Evolutionary conservation across 2,888 invertebrate genomes (phyloP).

Genomic region (Himalopsyche anomala): DNA sequence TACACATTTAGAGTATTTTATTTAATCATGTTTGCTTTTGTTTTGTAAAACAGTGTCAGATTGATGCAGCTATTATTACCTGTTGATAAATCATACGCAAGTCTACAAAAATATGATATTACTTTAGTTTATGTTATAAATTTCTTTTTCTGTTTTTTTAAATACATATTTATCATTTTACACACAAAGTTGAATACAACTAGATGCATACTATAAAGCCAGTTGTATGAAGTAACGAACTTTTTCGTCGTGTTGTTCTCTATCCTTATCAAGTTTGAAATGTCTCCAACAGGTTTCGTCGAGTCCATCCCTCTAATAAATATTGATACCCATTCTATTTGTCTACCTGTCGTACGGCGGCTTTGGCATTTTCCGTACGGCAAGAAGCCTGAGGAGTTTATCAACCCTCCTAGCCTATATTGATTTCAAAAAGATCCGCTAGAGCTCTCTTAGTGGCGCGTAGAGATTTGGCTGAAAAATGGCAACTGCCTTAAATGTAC

Average conservation of each 20-base stretch:
- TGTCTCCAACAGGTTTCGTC: slow-evolving; percentile 51
- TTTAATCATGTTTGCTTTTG: no score
- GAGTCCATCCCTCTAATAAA: slow-evolving; percentile 63
- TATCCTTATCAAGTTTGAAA: slow-evolving; percentile 62
- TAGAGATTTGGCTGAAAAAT: slow-evolving; percentile 60
- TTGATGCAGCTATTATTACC: no score
- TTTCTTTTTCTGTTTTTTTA: no score
- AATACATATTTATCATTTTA: no score
- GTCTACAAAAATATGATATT: no score
- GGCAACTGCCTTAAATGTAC: slow-evolving; percentile 58
- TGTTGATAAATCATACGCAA: no score
- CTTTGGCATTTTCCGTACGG: slow-evolving; percentile 53
- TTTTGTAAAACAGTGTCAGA: no score
- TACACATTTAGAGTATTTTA: no score
- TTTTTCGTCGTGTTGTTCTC: slow-evolving; percentile 55
- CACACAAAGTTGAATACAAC: neutral
- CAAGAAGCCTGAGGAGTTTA: slow-evolving; percentile 58
- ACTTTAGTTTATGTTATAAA: no score
- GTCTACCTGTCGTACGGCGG: slow-evolving; percentile 64
- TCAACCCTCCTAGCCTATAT: slow-evolving; percentile 62
- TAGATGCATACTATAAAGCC: neutral
- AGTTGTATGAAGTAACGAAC: neutral
- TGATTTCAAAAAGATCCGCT: slow-evolving; percentile 63
- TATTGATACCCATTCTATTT: slow-evolving; percentile 66
- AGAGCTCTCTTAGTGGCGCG: slow-evolving; percentile 58